Evolutionary conservation across 2,113 vertebrate genomes (phyloP), one percentile per base, ranked within the genome.

Genomic region (Hyperopisus bebe): DNA sequence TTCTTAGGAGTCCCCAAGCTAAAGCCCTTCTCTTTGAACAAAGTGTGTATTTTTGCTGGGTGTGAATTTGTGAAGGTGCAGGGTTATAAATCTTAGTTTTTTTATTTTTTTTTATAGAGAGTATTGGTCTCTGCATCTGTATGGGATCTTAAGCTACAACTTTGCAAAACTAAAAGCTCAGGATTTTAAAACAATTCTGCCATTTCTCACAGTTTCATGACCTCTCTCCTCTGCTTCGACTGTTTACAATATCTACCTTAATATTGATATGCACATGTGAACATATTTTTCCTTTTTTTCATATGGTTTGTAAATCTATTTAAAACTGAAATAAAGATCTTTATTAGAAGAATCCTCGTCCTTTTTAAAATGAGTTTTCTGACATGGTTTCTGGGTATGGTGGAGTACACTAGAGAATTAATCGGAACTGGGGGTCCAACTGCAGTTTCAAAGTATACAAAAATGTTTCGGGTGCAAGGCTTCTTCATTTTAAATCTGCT

Each of bases 261-360:
- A 94, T 91, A 95, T 94, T 91, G 90, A 94, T 91, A 95, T 94
- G 94, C 94, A 94, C 94, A 94, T 91, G 92, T 93, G 93, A 92
- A 94, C 93, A 95, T 92, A 94, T 93, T 90, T 94, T 89, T 93
- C 31, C 90, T 93, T 94, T 93, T 90, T 91, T 95, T 93, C 90
- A 93, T 95, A 94, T 94, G 92, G 92, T 94, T 96, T 96, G 94
- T 96, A 95, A 95, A 96, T 95, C 94, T 96, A 96, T 96, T 95
- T 96, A 96, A 96, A 95, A 92, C 92, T 92, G 94, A 70, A 95
- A 96, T 96, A 96, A 96, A 96, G 93, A 94, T 94, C 94, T 96
- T 96, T 96, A 95, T 95, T 94, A 94, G 91, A 94, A 90, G 8
- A 70, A 31, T 83, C n/a, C 24, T 53, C 0, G 21, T 84, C 77